phyloP scores from a whole-genome alignment of 1,140 invertebrate species.

The Brachystomella parvula region DNA sequence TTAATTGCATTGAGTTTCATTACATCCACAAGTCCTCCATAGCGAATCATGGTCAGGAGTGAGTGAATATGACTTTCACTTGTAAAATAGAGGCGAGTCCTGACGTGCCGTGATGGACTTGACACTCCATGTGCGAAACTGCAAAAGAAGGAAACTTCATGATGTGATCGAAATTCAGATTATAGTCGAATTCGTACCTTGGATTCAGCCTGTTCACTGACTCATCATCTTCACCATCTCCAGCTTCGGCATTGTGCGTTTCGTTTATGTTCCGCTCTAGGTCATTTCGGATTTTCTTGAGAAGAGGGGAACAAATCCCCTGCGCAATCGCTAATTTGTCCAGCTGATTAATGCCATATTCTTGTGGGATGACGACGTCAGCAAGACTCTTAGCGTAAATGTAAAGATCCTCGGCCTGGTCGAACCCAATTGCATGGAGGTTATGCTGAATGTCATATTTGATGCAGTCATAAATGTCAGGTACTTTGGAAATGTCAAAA shows the following conservation, averaged over 20 bases:
- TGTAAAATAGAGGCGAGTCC: slow-evolving; percentile 95
- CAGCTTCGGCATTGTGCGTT: slow-evolving; percentile 60
- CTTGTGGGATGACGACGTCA: slow-evolving; percentile 98
- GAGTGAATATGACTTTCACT: slow-evolving; percentile 99
- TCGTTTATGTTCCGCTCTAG: slow-evolving; percentile 87
- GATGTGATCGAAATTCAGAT: neutral
- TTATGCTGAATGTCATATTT: slow-evolving; percentile 99
- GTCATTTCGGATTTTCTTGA: slow-evolving; percentile 94
- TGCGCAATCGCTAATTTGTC: slow-evolving; percentile 96
- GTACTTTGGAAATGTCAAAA: slow-evolving; percentile 98
- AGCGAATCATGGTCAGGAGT: slow-evolving; percentile 86
- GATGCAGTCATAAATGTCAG: slow-evolving; percentile 99
- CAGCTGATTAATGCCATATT: slow-evolving; percentile 91
- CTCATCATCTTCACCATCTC: slow-evolving; percentile 69
- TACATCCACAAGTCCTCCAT: slow-evolving; percentile 84
- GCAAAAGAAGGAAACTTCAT: slow-evolving; percentile 9
- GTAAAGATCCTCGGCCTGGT: slow-evolving; percentile 89
- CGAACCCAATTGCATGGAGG: slow-evolving; percentile 86
- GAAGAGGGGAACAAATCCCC: slow-evolving; percentile 90
- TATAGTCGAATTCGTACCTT: slow-evolving; percentile 52
- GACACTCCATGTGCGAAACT: slow-evolving; percentile 96
- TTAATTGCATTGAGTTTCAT: slow-evolving; percentile 40
- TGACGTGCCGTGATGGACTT: slow-evolving; percentile 91
- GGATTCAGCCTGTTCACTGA: slow-evolving; percentile 93
- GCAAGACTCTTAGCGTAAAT: slow-evolving; percentile 91